Evolutionary conservation across 2,797 vertebrate genomes (phyloP).

Genomic region (Neosilurus mollespiculum): DNA sequence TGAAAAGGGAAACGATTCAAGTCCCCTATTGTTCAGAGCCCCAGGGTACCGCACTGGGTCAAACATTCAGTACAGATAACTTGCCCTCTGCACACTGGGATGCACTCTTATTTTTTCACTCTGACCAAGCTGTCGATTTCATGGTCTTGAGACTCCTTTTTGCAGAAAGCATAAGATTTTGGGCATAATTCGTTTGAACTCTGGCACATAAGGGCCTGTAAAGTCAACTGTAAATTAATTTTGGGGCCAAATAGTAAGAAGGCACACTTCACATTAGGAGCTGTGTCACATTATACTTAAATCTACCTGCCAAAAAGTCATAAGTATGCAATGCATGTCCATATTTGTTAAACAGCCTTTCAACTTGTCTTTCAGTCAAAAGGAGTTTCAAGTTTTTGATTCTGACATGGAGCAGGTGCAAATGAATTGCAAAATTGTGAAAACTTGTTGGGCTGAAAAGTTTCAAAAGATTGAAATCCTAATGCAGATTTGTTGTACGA

Average conservation of each 20-base stretch:
- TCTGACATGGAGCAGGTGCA: too few relatives aligned
- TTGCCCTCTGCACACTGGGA: not conserved
- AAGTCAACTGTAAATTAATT: not conserved
- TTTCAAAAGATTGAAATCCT: too few relatives aligned
- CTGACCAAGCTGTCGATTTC: not conserved
- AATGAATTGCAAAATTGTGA: too few relatives aligned
- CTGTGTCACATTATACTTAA: too few relatives aligned
- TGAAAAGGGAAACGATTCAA: conserved; percentile 57
- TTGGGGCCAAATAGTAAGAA: not conserved
- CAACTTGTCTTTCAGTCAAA: too few relatives aligned
- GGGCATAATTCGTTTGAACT: not conserved
- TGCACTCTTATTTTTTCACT: conserved; percentile 22
- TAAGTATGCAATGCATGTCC: too few relatives aligned
- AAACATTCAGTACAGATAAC: conserved; percentile 54
- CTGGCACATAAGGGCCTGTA: not conserved
- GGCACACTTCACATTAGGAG: not conserved
- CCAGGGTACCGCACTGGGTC: conserved; percentile 41
- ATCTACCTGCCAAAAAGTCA: too few relatives aligned
- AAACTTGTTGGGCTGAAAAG: too few relatives aligned
- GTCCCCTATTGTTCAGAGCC: conserved; percentile 50
- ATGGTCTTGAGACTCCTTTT: not conserved
- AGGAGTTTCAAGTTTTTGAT: too few relatives aligned
- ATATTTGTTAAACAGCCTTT: too few relatives aligned
- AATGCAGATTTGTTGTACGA: too few relatives aligned
- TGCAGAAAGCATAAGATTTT: not conserved